Conservation (phyloP, 2,888 invertebrate species). For the Mechanitis mazaeus region DNA sequence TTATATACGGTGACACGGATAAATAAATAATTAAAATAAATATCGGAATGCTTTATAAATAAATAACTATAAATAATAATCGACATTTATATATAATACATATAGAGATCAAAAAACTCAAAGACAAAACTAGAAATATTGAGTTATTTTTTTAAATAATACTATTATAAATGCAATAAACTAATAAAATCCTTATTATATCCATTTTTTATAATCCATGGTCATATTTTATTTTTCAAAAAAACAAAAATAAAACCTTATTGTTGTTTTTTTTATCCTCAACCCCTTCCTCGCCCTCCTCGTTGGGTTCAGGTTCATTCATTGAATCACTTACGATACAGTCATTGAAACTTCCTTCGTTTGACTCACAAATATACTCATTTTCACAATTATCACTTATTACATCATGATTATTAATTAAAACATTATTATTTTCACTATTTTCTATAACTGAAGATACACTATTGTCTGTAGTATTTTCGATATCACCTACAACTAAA, state of each 20-base stretch:
- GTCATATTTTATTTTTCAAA: neutral
- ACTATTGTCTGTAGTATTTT: constrained; percentile 8
- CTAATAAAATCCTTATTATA: too few relatives aligned
- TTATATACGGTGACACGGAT: too few relatives aligned
- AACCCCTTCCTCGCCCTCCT: constrained; percentile 2
- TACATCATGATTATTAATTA: neutral
- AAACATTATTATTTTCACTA: constrained; percentile 14
- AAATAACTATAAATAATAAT: too few relatives aligned
- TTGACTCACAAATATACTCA: constrained; percentile 4
- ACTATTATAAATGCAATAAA: too few relatives aligned
- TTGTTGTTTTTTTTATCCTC: constrained; percentile 7
- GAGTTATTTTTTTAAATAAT: too few relatives aligned
- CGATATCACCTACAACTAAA: neutral
- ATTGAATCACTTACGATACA: constrained; percentile 21
- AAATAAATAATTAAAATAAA: too few relatives aligned
- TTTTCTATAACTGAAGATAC: constrained; percentile 24
- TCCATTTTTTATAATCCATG: too few relatives aligned
- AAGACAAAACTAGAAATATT: too few relatives aligned
- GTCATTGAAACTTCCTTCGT: constrained; percentile 10
- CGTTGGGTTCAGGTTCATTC: constrained; percentile 20
- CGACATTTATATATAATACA: too few relatives aligned
- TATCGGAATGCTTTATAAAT: too few relatives aligned
- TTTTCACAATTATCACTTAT: constrained; percentile 20
- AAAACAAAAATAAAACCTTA: constrained; percentile 9
- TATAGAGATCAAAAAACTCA: too few relatives aligned